Base-by-base conservation (phyloP, 2,888 invertebrate genomes). In the Isoperla grammatica region DNA sequence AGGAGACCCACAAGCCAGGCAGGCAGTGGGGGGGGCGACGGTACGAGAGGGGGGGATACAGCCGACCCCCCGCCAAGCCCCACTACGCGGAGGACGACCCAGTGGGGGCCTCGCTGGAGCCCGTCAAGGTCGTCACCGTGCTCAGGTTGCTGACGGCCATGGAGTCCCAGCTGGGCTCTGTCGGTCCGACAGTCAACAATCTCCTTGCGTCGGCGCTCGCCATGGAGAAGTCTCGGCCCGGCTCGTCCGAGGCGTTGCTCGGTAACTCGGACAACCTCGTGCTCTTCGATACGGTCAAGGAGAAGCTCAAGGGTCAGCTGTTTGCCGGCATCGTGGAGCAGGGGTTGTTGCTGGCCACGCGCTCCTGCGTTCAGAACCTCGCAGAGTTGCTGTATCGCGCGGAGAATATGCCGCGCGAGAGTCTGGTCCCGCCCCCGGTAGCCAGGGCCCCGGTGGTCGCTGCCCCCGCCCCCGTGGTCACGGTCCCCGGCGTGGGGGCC, bases 211-310 rank as follows among this genome's bases (percentile, higher is more conserved):
- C 85, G 61, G 90, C 90, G 0, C 72, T 91, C 48, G 86, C 84
- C 40, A 81, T 90, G 75, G 90, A 91, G 69, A 90, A 90, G 74
- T 79, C 78, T 22, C 1, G 80, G 65, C 81, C 87, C 0, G 88
- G 89, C 72, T 86, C 88, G 1, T 85, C 90, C 0, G 88, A 90
- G 65, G 83, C 85, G 61, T 71, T 92, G 42, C 74, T 91, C 1
- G 80, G 82, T 56, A 86, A 86, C 58, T 42, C 64, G 63, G 89
- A 90, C 56, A 78, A 84, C 42, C 84, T 86, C 57, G 88, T 89
- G 0, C 77, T 91, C 65, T 83, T 93, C 64, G 91, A 92, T 75
- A 90, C 90, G 0, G 86, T 87, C 0, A 91, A 90, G 68, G 92
- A 92, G 73, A 92, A 92, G 73, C 75, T 93, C 49, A 89, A 88